A percentile compares a stretch with the other conserved stretches of the same genome.
These are phyloP conservation scores for Drosophila subsilvestris DNA, from an alignment of 2,888 invertebrate species.

Conservation along the genomic window DNA sequence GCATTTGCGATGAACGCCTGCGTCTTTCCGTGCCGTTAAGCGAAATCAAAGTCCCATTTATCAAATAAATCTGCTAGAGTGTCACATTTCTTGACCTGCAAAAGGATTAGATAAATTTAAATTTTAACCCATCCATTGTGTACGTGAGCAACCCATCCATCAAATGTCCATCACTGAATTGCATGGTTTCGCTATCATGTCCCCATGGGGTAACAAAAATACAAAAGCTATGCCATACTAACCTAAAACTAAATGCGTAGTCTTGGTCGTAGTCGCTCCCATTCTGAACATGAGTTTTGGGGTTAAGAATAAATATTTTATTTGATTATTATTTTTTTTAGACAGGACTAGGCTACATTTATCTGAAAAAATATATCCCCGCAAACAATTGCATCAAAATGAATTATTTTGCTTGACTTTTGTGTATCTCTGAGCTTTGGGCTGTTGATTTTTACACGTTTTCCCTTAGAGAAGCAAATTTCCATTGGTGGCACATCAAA, in stretches of 20 bases:
- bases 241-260: slow-evolving; percentile 7
- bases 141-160: slow-evolving; percentile 48
- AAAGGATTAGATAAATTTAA: slow-evolving; percentile 26
- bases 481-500: slow-evolving; percentile 12
- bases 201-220: slow-evolving; percentile 5
- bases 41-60: slow-evolving; percentile 23
- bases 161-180: slow-evolving; percentile 50
- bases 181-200: slow-evolving; percentile 4
- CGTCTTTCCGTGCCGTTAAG: neutral
- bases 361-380: slow-evolving; percentile 17
- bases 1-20: no score
- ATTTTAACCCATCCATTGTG: slow-evolving; percentile 42
- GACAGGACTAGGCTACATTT: no score
- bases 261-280: neutral
- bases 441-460: slow-evolving; percentile 23
- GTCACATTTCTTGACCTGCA: slow-evolving; percentile 40
- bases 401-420: slow-evolving; percentile 29
- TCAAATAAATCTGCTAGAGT: slow-evolving; percentile 37
- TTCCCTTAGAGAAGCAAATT: slow-evolving; percentile 8
- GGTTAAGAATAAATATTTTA: slow-evolving; percentile 42
- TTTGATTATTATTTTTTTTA: no score
- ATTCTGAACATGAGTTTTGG: neutral
- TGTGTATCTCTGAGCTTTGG: neutral
- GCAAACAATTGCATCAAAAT: slow-evolving; percentile 11
- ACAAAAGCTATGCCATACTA: neutral